phyloP scores from a whole-genome alignment of 2,888 invertebrate species.

The Sympetrum striolatum region DNA sequence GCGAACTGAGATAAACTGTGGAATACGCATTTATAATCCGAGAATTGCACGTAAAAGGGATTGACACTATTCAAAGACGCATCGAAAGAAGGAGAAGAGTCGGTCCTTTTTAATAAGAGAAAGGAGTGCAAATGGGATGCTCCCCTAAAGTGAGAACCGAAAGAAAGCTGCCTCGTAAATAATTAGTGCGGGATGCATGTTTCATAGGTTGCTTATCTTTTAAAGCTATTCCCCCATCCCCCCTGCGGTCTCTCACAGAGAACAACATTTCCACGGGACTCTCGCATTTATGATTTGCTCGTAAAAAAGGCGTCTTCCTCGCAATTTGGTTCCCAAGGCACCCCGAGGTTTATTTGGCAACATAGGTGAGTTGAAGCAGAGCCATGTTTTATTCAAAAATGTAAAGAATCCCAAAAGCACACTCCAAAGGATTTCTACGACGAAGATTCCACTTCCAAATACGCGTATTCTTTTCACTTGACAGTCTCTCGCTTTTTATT shows the following conservation, averaged over 20 bases:
- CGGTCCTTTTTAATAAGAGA: too few relatives aligned
- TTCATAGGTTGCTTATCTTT: too few relatives aligned
- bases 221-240: not conserved
- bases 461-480: not conserved
- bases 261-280: not conserved
- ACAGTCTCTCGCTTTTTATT: not conserved
- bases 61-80: too few relatives aligned
- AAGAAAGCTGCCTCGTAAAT: too few relatives aligned
- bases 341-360: not conserved
- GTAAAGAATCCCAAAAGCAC: slow-evolving; percentile 14
- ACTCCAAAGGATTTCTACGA: slow-evolving; percentile 2
- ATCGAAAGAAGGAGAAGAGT: too few relatives aligned
- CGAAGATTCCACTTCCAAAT: slow-evolving; percentile 2
- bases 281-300: not conserved
- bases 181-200: too few relatives aligned
- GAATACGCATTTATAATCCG: too few relatives aligned
- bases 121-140: too few relatives aligned
- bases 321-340: not conserved
- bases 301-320: not conserved
- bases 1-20: too few relatives aligned
- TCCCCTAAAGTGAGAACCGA: too few relatives aligned
- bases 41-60: too few relatives aligned
- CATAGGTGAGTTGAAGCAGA: not conserved
- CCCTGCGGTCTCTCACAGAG: not conserved
- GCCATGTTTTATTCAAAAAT: slow-evolving; percentile 25